Evolutionary conservation across 1,140 invertebrate genomes (phyloP).

Genomic region (Fopius arisanus): DNA sequence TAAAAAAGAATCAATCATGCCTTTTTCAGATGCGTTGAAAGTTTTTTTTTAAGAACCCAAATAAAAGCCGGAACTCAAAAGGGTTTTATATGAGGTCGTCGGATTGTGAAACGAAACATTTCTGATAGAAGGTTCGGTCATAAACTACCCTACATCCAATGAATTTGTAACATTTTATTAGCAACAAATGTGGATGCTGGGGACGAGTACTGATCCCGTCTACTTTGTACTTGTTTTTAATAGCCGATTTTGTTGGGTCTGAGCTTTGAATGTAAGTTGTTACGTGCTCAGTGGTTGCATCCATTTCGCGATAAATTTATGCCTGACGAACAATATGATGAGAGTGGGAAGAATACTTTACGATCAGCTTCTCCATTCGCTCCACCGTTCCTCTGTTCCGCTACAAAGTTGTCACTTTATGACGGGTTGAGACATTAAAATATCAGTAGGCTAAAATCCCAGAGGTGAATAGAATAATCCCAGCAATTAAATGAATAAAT

Average conservation of each 20-base stretch:
- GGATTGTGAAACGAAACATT: constrained; percentile 9
- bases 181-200: constrained; percentile 17
- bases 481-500: neutral
- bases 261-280: constrained; percentile 36
- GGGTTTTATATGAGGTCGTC: neutral
- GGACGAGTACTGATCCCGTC: neutral
- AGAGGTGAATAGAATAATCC: neutral
- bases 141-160: constrained; percentile 54
- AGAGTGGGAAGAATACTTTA: constrained; percentile 50
- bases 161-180: constrained; percentile 63
- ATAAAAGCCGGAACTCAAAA: neutral
- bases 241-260: constrained; percentile 51
- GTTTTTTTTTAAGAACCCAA: neutral
- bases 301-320: constrained; percentile 45
- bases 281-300: constrained; percentile 44
- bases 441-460: neutral
- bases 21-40: neutral
- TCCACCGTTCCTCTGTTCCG: constrained; percentile 32
- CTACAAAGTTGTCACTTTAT: constrained; percentile 53
- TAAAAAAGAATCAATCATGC: neutral
- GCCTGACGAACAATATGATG: constrained; percentile 32
- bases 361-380: constrained; percentile 42
- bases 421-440: constrained; percentile 10
- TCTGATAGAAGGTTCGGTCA: constrained; percentile 48
- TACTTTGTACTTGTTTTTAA: constrained; percentile 57